Base-by-base conservation (phyloP, 1,140 invertebrate genomes). In the Lepidurus couesii region DNA sequence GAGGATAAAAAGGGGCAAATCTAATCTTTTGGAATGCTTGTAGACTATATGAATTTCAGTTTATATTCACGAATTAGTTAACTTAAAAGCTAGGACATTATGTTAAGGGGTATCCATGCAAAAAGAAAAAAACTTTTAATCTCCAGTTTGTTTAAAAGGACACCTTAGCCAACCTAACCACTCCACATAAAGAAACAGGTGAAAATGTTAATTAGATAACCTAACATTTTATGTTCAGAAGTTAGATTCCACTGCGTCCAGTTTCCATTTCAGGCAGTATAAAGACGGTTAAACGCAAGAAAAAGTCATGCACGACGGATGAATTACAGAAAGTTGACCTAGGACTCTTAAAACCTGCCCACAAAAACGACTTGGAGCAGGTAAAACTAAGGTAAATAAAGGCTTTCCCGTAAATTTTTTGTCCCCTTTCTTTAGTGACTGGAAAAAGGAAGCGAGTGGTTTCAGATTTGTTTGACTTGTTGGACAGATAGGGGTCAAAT, bases 401-500 rank as follows among this genome's bases (percentile, higher is more conserved):
- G 16, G 16, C 8, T 65, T 47, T 1, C 21, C 53, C 6, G 0
- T 65, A n/a, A 0, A n/a, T 65, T 65, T 65, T 65, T 21, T 65
- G 45, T 65, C 21, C 16, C 34, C 34, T 34, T 34, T 34, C 26
- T 34, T 34, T 13, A n/a, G 13, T 65, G 53, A 21, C 34, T 34
- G 34, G 34, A 3, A 9, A 65, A 16, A 65, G 53, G 53, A 65
- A 65, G 21, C 53, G 53, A 65, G 53, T 21, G 53, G 53, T 21
- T 34, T 65, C 16, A 65, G 53, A 65, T 65, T 65, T 65, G 53
- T 65, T 65, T 21, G 53, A 65, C 53, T 65, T 65, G 53, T 65
- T 65, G 13, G 53, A 65, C 53, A 65, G 53, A 65, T 65, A 65
- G 53, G 53, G 53, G 53, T 65, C 53, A 65, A 65, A 65, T 65